Evolutionary conservation across 92 coral and sea anemone species (phyloP).

Genomic region (Anthopleura xanthogrammica): DNA sequence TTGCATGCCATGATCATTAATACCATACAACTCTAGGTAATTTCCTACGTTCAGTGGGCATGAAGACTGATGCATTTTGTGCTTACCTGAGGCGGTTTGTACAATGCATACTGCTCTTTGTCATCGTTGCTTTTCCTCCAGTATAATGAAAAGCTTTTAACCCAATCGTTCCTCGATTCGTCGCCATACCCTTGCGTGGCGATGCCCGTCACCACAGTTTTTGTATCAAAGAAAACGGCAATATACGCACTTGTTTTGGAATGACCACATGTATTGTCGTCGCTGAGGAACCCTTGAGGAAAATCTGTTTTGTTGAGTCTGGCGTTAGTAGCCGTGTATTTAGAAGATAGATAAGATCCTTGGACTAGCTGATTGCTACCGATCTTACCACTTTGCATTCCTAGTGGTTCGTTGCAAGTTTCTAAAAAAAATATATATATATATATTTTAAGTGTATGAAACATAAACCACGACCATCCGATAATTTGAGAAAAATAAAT

Average conservation of each 20-base stretch:
- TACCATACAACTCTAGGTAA: too few relatives aligned
- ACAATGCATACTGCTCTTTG: background rate
- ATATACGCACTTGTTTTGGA: background rate
- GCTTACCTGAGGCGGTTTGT: background rate
- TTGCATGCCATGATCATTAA: too few relatives aligned
- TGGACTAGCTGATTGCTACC: background rate
- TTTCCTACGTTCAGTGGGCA: too few relatives aligned
- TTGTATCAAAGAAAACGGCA: conserved; percentile 33
- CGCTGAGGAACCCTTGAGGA: conserved; percentile 51
- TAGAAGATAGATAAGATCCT: background rate
- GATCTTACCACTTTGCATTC: conserved; percentile 43
- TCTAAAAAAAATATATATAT: conserved; percentile 12
- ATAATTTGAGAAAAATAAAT: background rate
- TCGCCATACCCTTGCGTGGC: conserved; percentile 72
- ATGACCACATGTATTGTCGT: conserved; percentile 7
- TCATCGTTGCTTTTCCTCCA: background rate
- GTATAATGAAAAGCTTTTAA: conserved; percentile 25
- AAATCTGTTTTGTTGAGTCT: conserved; percentile 36
- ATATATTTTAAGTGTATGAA: background rate
- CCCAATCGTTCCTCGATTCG: conserved; percentile 41
- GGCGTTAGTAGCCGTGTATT: conserved; percentile 10
- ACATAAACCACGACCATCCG: background rate
- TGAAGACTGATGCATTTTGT: too few relatives aligned
- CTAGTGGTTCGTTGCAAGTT: conserved; percentile 54
- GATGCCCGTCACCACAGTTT: conserved; percentile 67